phyloP scores from a whole-genome alignment of 1,140 invertebrate genomes.

The Macrocentrus cingulum region DNA sequence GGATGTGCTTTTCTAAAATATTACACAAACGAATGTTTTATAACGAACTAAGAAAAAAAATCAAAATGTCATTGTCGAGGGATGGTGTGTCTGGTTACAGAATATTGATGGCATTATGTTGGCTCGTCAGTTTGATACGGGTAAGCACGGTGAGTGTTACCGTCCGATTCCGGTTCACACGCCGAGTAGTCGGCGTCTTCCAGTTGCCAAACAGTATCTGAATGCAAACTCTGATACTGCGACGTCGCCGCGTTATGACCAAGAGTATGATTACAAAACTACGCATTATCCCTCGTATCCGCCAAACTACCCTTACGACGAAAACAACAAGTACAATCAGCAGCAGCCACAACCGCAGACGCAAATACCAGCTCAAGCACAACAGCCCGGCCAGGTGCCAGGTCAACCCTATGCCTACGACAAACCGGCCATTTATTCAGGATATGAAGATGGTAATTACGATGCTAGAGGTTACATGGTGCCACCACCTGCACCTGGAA shows the following conservation, averaged over 20 bases:
- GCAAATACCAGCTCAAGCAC: conserved; percentile 4
- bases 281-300: conserved; percentile 57
- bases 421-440: conserved; percentile 32
- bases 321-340: conserved; percentile 47
- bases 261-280: conserved; percentile 56
- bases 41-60: conserved; percentile 18
- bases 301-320: conserved; percentile 56
- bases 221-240: conserved; percentile 45
- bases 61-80: conserved; percentile 55
- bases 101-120: conserved; percentile 61
- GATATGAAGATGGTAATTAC: conserved; percentile 41
- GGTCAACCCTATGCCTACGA: conserved; percentile 38
- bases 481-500: conserved; percentile 26
- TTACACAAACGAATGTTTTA: not conserved
- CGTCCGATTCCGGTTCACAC: conserved; percentile 56
- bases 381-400: not conserved
- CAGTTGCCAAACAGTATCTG: conserved; percentile 50
- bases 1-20: too few relatives aligned
- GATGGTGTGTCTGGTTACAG: conserved; percentile 60
- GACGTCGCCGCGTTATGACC: conserved; percentile 37
- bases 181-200: conserved; percentile 49
- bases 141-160: conserved; percentile 55
- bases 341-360: not conserved
- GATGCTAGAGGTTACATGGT: conserved; percentile 41
- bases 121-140: conserved; percentile 58